Evolutionary conservation across 2,113 vertebrate genomes (phyloP).

Genomic region (Piprites chloris): DNA sequence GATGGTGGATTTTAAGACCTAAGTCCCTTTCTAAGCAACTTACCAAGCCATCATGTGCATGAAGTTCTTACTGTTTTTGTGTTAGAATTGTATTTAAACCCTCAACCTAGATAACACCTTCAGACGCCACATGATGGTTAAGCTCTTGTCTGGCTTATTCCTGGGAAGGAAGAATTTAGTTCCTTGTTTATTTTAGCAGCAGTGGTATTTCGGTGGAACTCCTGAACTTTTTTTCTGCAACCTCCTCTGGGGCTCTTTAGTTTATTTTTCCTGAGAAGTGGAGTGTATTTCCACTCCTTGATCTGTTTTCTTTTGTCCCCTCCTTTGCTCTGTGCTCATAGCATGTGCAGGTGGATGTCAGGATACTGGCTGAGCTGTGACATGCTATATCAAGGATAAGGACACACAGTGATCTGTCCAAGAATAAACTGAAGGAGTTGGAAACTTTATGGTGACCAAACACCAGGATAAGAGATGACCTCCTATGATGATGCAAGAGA

Average conservation of each 20-base stretch:
- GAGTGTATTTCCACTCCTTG: background rate
- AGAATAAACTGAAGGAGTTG: background rate
- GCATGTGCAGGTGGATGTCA: background rate
- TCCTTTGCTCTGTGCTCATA: background rate
- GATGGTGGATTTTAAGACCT: background rate
- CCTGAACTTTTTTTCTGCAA: background rate
- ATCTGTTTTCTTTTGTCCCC: background rate
- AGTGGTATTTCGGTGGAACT: background rate
- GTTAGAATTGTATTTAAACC: background rate
- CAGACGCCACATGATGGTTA: background rate
- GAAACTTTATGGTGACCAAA: background rate
- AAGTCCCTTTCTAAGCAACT: background rate
- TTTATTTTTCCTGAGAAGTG: background rate
- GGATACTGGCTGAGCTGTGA: background rate
- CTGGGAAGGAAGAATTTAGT: background rate
- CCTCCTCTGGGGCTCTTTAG: background rate
- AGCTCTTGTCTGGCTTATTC: background rate
- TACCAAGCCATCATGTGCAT: background rate
- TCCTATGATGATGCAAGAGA: background rate
- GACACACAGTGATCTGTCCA: background rate
- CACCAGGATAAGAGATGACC: background rate
- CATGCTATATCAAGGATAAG: background rate
- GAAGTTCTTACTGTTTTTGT: background rate
- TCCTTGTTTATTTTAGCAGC: background rate
- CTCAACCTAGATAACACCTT: background rate